These are phyloP conservation scores for Orthosia gracilis DNA, from an alignment of 2,888 invertebrate genomes.

Conservation along the genomic window DNA sequence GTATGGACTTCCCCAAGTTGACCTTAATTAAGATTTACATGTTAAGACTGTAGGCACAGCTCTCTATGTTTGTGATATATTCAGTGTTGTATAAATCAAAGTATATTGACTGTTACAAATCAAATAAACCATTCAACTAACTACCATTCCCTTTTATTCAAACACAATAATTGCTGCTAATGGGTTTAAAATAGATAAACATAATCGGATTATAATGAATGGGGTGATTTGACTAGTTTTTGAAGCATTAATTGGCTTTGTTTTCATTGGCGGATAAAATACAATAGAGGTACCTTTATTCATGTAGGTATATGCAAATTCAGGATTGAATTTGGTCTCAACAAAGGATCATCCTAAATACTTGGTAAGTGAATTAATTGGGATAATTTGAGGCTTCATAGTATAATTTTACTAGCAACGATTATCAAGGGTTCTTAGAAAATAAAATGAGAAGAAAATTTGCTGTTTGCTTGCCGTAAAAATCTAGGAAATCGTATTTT, in stretches of 20 bases:
- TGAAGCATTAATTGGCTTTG: slow-evolving; percentile 23
- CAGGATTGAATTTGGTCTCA: slow-evolving; percentile 7
- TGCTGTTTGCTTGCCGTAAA: neutral
- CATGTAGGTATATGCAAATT: slow-evolving; percentile 39
- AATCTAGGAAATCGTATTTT: neutral
- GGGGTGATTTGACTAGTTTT: slow-evolving; percentile 46
- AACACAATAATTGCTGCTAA: slow-evolving; percentile 40
- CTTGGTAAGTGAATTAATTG: slow-evolving; percentile 21
- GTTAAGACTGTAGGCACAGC: slow-evolving; percentile 49
- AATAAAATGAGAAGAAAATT: neutral
- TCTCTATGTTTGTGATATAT: slow-evolving; percentile 71
- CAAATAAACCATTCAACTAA: slow-evolving; percentile 55
- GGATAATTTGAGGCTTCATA: neutral
- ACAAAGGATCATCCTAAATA: slow-evolving; percentile 16
- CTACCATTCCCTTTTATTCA: slow-evolving; percentile 29
- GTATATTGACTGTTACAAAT: slow-evolving; percentile 61
- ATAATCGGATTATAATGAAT: slow-evolving; percentile 62
- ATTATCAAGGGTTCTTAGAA: neutral
- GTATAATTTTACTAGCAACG: neutral
- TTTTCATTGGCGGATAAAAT: slow-evolving; percentile 39
- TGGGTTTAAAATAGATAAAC: slow-evolving; percentile 44
- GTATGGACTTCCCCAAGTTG: too few species aligned
- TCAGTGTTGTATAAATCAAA: slow-evolving; percentile 59
- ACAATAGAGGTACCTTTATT: slow-evolving; percentile 21
- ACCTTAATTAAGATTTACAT: slow-evolving; percentile 7